phyloP scores from a whole-genome alignment of 2,113 vertebrate genomes.

The Xyrauchen texanus region DNA sequence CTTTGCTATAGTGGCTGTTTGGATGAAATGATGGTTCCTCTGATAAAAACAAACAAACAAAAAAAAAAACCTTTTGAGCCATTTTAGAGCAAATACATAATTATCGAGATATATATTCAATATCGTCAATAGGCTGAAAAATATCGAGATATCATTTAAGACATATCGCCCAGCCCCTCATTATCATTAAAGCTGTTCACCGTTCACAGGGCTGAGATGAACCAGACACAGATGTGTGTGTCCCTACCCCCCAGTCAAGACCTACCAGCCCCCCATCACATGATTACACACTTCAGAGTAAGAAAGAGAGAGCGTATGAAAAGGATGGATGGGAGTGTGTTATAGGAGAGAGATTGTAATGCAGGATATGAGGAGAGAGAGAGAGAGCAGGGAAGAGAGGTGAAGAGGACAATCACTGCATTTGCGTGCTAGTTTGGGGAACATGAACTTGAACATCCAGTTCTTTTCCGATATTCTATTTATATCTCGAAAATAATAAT shows the following conservation, averaged over 20 bases:
- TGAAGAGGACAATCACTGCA: conserved; percentile 1
- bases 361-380: conserved; percentile 23
- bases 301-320: conserved; percentile 44
- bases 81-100: too few relatives aligned
- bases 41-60: too few relatives aligned
- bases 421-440: conserved; percentile 11
- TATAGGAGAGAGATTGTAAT: conserved; percentile 14
- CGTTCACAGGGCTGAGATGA: conserved; percentile 61
- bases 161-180: background rate
- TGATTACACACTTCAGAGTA: conserved; percentile 45
- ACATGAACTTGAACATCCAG: conserved; percentile 31
- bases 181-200: conserved; percentile 55
- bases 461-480: background rate
- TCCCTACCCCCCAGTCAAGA: conserved; percentile 55
- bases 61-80: too few relatives aligned
- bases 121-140: too few relatives aligned
- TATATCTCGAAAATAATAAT: background rate
- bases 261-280: conserved; percentile 52
- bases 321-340: conserved; percentile 27
- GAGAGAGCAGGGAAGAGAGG: conserved; percentile 46
- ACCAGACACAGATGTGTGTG: conserved; percentile 58
- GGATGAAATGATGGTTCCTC: too few relatives aligned
- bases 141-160: too few relatives aligned
- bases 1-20: too few relatives aligned
- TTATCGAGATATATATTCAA: too few relatives aligned